Evolutionary conservation across 1,140 invertebrate species (phyloP), one percentile per base, ranked within the genome.

Genomic region (Trichogramma pretiosum): DNA sequence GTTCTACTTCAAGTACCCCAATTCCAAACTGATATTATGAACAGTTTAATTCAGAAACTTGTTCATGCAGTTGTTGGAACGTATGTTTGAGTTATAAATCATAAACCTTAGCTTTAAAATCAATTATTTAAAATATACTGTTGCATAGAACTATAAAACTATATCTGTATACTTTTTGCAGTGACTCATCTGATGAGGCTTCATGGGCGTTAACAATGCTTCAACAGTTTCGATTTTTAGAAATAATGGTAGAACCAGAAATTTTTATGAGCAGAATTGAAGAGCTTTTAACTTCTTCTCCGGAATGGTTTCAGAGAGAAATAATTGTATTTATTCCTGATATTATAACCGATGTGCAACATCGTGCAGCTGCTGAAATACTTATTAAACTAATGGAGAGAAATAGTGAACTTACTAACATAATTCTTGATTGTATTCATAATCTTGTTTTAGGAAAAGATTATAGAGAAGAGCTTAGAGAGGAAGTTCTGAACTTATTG

Each of bases 221-320:
- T 1, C 61, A 69, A 21, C 64, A 72, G 35, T 62, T 71, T 28
- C 57, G 67, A n/a, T 72, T 69, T 50, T 49, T 72, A 10, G 65
- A 69, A 48, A 33, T 52, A 19, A 53, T 68, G 32, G 34, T 54
- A 5, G 57, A 64, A 49, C 52, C 67, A 8, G 51, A 60, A 22
- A 7, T 22, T 22, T 52, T 70, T 21, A 62, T 61, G 3, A 37
- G 21, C 2, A 54, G 46, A 22, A 54, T 72, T 4, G 62, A 66
- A 42, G 61, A 67, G n/a, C 40, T 71, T 14, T 30, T 72, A 21
- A 64, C 64, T 51, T 53, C 63, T 14, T 60, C 60, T 49, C 67
- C 67, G 21, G 32, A 49, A 5, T 71, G 68, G 67, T 71, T 71
- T 48, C 62, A 67, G 43, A 49, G 50, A 14, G 65, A 70, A 56